Conservation (phyloP, 2,113 vertebrate genomes). For the Plecturocebus donacophilus region DNA sequence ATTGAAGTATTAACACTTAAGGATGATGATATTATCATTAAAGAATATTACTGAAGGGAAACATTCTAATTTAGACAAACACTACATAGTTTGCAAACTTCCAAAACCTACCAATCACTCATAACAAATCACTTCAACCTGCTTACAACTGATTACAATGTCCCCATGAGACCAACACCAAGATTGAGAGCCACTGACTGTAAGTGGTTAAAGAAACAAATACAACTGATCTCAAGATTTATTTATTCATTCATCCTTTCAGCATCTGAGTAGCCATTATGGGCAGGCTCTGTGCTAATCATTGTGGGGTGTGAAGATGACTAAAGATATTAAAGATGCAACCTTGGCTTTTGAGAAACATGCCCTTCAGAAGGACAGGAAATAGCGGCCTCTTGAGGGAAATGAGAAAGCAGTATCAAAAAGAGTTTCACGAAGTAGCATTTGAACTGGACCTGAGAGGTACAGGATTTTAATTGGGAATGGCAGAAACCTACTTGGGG, state of each 20-base stretch:
- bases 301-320: neutral
- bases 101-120: neutral
- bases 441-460: neutral
- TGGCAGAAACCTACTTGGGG: neutral
- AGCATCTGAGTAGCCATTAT: neutral
- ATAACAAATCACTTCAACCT: neutral
- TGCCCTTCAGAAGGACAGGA: neutral
- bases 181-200: neutral
- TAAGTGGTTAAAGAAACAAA: neutral
- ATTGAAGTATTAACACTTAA: neutral
- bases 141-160: neutral
- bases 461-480: neutral
- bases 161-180: neutral
- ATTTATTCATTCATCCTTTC: neutral
- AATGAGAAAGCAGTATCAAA: neutral
- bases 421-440: neutral
- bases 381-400: neutral
- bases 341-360: neutral
- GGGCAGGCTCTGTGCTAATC: neutral
- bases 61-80: constrained; percentile 28
- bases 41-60: neutral
- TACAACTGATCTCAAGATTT: neutral
- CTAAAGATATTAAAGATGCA: neutral
- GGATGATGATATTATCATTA: neutral
- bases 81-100: neutral